Evolutionary conservation across 2,888 invertebrate genomes (phyloP).

Genomic region (Chydorus sphaericus): DNA sequence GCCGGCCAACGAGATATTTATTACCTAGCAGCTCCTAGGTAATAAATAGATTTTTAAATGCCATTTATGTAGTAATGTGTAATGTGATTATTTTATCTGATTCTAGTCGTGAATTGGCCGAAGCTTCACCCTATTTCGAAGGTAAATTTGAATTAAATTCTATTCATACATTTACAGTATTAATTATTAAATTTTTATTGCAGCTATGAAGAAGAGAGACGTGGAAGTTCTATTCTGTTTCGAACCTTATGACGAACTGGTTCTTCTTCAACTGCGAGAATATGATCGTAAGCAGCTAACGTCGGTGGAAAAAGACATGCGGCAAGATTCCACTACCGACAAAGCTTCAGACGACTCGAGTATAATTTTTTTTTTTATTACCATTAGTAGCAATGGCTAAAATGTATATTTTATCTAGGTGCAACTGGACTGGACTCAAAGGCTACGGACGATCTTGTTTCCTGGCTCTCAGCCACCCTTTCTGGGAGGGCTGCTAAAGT

Average conservation of each 20-base stretch:
- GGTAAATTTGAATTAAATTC: background rate
- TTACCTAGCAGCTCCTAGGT: constrained; percentile 87
- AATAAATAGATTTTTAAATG: constrained; percentile 18
- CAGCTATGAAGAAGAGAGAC: constrained; percentile 71
- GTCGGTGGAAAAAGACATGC: constrained; percentile 88
- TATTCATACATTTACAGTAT: background rate
- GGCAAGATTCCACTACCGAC: constrained; percentile 41
- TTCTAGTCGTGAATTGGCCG: background rate
- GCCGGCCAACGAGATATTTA: constrained; percentile 72
- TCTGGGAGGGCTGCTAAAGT: constrained; percentile 67
- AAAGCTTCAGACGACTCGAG: constrained; percentile 16
- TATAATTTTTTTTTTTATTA: background rate
- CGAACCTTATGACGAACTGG: constrained; percentile 93
- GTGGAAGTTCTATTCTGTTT: constrained; percentile 89
- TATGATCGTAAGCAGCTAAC: constrained; percentile 60
- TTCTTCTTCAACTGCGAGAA: constrained; percentile 71
- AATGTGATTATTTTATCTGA: no score
- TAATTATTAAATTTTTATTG: constrained; percentile 32
- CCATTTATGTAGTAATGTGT: background rate
- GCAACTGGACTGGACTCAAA: constrained; percentile 7
- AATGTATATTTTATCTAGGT: background rate
- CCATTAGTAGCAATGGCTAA: background rate
- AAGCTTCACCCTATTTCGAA: background rate
- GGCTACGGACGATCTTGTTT: constrained; percentile 46
- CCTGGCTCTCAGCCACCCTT: constrained; percentile 61